These are phyloP conservation scores for Anastrepha ludens DNA, from an alignment of 1,140 invertebrate genomes.

Conservation along the genomic window DNA sequence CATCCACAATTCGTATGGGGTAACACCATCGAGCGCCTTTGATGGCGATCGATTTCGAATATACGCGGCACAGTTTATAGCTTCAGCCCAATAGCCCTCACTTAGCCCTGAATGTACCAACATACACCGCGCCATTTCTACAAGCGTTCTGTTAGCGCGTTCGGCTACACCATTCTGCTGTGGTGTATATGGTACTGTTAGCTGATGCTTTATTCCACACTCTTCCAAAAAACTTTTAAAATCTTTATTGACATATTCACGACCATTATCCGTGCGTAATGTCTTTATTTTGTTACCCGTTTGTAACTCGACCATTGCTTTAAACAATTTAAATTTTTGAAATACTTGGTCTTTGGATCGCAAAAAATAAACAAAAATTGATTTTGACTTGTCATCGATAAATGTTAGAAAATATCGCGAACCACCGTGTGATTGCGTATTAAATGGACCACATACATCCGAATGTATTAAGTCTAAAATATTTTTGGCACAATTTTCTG, in stretches of 20 bases:
- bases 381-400: constrained; percentile 71
- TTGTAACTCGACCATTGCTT: constrained; percentile 61
- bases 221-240: constrained; percentile 54
- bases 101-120: constrained; percentile 69
- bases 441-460: constrained; percentile 73
- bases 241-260: constrained; percentile 54
- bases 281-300: constrained; percentile 61
- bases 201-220: constrained; percentile 57
- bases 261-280: constrained; percentile 64
- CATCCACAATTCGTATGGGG: constrained; percentile 71
- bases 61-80: constrained; percentile 59
- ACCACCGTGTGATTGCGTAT: constrained; percentile 63
- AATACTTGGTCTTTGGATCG: constrained; percentile 62
- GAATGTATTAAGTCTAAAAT: constrained; percentile 67
- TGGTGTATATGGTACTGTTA: constrained; percentile 66
- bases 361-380: constrained; percentile 69
- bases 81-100: constrained; percentile 63
- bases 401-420: constrained; percentile 71
- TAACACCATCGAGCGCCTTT: constrained; percentile 57
- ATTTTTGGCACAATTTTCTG: constrained; percentile 58
- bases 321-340: constrained; percentile 49
- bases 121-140: constrained; percentile 67
- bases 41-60: constrained; percentile 61
- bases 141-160: constrained; percentile 60
- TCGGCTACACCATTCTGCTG: constrained; percentile 70